Evolutionary conservation across 2,113 vertebrate genomes (phyloP).

Genomic region (Cebus imitator): DNA sequence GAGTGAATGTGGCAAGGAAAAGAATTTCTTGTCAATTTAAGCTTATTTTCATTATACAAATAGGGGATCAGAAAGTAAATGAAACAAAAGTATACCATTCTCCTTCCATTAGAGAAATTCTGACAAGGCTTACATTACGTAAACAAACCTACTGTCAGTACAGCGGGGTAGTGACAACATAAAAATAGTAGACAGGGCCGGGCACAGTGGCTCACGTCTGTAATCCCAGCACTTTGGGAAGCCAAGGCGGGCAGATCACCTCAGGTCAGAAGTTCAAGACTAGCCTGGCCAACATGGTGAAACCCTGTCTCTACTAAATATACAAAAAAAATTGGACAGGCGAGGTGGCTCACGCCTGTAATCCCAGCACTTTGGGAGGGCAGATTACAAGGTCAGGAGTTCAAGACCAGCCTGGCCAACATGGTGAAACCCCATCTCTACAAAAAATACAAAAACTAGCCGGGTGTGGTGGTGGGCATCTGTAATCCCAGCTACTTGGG

Average conservation of each 20-base stretch:
- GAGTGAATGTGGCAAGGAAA: background rate
- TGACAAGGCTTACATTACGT: background rate
- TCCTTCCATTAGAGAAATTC: background rate
- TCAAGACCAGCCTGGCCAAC: too few relatives aligned
- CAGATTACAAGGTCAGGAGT: too few relatives aligned
- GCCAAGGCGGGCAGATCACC: too few relatives aligned
- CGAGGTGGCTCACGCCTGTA: accelerated
- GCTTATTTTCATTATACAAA: background rate
- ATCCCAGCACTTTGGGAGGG: background rate
- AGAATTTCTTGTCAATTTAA: background rate
- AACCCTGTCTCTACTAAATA: too few relatives aligned
- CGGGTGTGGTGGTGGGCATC: too few relatives aligned
- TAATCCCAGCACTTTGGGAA: too few relatives aligned
- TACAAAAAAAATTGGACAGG: background rate
- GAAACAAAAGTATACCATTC: background rate
- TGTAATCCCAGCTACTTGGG: too few relatives aligned
- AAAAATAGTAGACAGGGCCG: background rate
- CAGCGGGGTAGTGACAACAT: background rate
- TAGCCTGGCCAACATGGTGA: too few relatives aligned
- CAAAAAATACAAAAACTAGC: too few relatives aligned
- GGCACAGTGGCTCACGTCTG: too few relatives aligned
- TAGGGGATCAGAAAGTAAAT: background rate
- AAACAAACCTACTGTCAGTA: background rate
- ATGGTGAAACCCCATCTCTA: too few relatives aligned
- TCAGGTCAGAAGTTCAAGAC: too few relatives aligned